Conservation (phyloP, 1,140 invertebrate species). For the Drosophila burlai region DNA sequence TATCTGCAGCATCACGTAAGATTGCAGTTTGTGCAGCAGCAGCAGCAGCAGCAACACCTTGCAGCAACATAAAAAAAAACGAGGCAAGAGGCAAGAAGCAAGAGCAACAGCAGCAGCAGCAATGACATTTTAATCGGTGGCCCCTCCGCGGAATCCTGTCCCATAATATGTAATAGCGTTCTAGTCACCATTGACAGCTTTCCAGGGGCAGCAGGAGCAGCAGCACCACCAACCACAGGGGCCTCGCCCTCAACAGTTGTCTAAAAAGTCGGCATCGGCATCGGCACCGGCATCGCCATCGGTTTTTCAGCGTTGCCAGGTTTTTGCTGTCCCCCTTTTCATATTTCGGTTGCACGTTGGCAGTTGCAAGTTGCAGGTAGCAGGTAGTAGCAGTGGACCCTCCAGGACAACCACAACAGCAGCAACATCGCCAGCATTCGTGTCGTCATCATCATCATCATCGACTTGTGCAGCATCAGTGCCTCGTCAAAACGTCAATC, state of each 20-base stretch:
- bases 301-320: conserved; percentile 17
- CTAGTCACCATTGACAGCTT: conserved; percentile 57
- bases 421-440: conserved; percentile 33
- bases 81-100: no score
- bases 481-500: conserved; percentile 84
- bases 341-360: conserved; percentile 34
- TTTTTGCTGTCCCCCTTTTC: conserved; percentile 19
- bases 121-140: conserved; percentile 79
- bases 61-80: conserved; percentile 14
- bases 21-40: conserved; percentile 11
- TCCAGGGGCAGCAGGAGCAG: conserved; percentile 7
- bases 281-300: conserved; percentile 53
- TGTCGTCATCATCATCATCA: conserved; percentile 65
- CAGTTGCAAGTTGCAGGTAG: conserved; percentile 22
- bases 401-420: conserved; percentile 25
- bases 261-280: conserved; percentile 59
- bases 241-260: conserved; percentile 77
- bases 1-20: conserved; percentile 25
- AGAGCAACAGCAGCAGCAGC: conserved; percentile 11
- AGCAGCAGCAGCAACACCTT: conserved; percentile 23
- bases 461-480: conserved; percentile 81
- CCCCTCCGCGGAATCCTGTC: conserved; percentile 23
- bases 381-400: conserved; percentile 24
- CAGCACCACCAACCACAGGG: conserved; percentile 25
- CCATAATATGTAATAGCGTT: conserved; percentile 60